Evolutionary conservation across 2,113 vertebrate species (phyloP).

Genomic region (Rana temporaria): DNA sequence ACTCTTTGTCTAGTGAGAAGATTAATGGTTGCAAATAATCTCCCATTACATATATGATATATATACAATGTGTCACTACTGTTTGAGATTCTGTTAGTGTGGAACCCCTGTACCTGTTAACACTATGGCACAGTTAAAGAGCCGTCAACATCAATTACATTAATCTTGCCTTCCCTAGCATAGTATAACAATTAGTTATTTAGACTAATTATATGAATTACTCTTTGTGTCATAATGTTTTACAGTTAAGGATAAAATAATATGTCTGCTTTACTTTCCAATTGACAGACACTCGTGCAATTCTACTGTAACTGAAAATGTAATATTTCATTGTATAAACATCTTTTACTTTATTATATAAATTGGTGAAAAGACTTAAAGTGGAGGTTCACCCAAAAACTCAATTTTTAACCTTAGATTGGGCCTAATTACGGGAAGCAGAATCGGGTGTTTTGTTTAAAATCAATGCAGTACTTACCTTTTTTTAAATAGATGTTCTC

Average conservation of each 20-base stretch:
- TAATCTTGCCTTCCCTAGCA: not conserved
- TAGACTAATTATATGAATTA: constrained; percentile 7
- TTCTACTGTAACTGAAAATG: constrained; percentile 21
- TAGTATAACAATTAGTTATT: constrained; percentile 28
- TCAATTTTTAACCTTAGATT: too few relatives aligned
- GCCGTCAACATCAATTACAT: not conserved
- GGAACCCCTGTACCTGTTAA: constrained; percentile 4
- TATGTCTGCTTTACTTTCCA: not conserved
- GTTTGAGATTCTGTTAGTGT: not conserved
- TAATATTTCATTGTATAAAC: too few relatives aligned
- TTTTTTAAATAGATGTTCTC: too few relatives aligned
- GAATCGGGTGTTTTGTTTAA: too few relatives aligned
- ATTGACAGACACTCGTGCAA: not conserved
- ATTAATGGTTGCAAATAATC: constrained; percentile 34
- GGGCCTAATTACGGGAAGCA: too few relatives aligned
- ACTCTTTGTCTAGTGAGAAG: constrained; percentile 12
- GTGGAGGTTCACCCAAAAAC: too few relatives aligned
- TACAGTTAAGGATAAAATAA: constrained; percentile 13
- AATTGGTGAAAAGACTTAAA: too few relatives aligned
- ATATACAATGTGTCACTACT: constrained; percentile 32
- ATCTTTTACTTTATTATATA: too few relatives aligned
- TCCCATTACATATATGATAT: constrained; percentile 13
- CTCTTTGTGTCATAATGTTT: not conserved
- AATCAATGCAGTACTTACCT: too few relatives aligned
- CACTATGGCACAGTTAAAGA: not conserved